Percentiles rank a stretch among this genome's conserved stretches.
These are phyloP conservation scores for Arvicanthis niloticus DNA, from an alignment of 2,113 vertebrate genomes.

Conservation along the genomic window DNA sequence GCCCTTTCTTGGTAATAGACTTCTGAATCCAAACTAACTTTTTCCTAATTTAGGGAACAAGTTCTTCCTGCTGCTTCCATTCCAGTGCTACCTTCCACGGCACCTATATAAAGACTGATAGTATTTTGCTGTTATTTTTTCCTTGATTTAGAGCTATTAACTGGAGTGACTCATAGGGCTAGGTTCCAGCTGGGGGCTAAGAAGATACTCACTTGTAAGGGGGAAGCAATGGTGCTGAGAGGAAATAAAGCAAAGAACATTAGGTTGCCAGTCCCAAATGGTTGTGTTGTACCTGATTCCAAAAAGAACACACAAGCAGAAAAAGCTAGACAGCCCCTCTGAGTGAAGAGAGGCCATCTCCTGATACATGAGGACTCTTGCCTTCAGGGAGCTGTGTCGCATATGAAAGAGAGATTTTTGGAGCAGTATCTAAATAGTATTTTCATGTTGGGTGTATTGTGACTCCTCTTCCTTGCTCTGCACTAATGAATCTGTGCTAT, in stretches of 20 bases:
- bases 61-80: conserved; percentile 37
- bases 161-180: conserved; percentile 72
- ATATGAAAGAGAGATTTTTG: background rate
- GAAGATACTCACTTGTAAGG: conserved; percentile 59
- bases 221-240: background rate
- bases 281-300: background rate
- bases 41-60: conserved; percentile 68
- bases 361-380: background rate
- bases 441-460: conserved; percentile 6
- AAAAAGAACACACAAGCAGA: background rate
- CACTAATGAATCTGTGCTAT: background rate
- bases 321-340: background rate
- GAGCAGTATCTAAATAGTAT: conserved; percentile 21
- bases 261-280: background rate
- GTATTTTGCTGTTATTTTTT: conserved; percentile 74
- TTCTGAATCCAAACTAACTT: conserved; percentile 58
- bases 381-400: background rate
- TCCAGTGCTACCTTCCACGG: background rate
- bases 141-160: conserved; percentile 66
- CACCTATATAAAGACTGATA: conserved; percentile 65
- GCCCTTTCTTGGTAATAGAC: background rate
- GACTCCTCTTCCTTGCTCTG: background rate
- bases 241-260: background rate
- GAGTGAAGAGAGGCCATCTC: background rate
- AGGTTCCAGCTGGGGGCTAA: conserved; percentile 69